Conservation (phyloP, 2,113 vertebrate genomes). For the Coptodon rendalli region DNA sequence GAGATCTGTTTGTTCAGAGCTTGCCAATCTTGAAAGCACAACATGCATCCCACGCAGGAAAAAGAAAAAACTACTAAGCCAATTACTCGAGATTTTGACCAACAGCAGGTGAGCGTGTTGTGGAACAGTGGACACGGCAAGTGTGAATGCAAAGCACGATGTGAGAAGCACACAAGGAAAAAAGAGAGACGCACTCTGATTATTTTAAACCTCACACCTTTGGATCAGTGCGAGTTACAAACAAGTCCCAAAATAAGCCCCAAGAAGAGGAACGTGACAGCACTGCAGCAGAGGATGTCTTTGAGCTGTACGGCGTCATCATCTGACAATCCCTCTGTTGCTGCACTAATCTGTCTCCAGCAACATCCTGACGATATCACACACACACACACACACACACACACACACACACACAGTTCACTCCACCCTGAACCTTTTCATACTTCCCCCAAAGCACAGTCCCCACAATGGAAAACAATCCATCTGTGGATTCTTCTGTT, state of each 20-base stretch:
- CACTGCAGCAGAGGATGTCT: neutral
- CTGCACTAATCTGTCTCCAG: neutral
- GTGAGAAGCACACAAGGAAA: neutral
- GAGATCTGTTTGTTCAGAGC: neutral
- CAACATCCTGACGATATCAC: neutral
- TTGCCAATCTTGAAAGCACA: neutral
- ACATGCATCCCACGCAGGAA: neutral
- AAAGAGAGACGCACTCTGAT: neutral
- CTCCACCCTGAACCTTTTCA: neutral
- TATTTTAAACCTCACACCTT: slow-evolving; percentile 7
- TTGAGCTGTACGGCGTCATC: neutral
- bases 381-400: neutral
- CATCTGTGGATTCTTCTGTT: neutral
- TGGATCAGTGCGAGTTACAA: neutral
- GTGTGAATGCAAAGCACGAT: neutral
- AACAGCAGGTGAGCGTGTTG: neutral
- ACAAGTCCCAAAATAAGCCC: neutral
- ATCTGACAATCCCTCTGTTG: slow-evolving; percentile 24
- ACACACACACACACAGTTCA: neutral
- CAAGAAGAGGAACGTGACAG: neutral
- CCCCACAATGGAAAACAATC: neutral
- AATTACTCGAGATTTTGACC: neutral
- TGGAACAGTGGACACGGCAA: neutral
- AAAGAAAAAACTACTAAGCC: neutral
- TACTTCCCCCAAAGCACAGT: neutral